Percentiles rank a stretch among this genome's conserved stretches.
Evolutionary conservation across 2,797 vertebrate genomes (phyloP).

Genomic region (Spinibarbus caldwelli): DNA sequence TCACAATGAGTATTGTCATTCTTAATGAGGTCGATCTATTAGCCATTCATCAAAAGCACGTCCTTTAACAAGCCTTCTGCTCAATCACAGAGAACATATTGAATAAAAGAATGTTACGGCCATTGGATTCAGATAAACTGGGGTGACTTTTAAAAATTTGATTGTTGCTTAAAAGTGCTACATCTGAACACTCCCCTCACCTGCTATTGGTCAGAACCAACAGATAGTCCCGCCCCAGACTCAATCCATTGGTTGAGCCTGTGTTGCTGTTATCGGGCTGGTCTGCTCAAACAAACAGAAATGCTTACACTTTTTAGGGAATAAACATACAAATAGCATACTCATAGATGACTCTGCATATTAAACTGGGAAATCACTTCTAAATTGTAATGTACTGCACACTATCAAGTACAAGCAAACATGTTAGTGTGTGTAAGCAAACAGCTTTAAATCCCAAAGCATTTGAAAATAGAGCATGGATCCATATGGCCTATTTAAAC

Average conservation of each 20-base stretch:
- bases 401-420: neutral
- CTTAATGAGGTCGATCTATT: conserved; percentile 64
- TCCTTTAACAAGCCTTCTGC: conserved; percentile 26
- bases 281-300: neutral
- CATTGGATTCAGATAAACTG: conserved; percentile 1
- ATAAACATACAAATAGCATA: neutral
- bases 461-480: conserved; percentile 64
- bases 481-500: conserved; percentile 67
- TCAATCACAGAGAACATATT: conserved; percentile 21
- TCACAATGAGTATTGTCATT: conserved; percentile 60
- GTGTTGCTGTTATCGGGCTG: neutral
- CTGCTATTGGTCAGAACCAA: neutral
- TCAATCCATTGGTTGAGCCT: neutral
- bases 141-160: neutral
- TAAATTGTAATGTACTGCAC: neutral
- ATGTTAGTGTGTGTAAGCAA: conserved; percentile 1
- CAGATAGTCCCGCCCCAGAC: neutral
- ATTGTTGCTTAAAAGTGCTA: neutral
- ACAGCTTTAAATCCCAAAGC: conserved; percentile 51
- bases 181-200: neutral
- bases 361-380: neutral
- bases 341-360: neutral
- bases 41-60: conserved; percentile 62
- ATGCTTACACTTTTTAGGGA: neutral
- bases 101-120: conserved; percentile 5